Conservation (phyloP, 2,888 invertebrate species). For the Poecilus cupreus region DNA sequence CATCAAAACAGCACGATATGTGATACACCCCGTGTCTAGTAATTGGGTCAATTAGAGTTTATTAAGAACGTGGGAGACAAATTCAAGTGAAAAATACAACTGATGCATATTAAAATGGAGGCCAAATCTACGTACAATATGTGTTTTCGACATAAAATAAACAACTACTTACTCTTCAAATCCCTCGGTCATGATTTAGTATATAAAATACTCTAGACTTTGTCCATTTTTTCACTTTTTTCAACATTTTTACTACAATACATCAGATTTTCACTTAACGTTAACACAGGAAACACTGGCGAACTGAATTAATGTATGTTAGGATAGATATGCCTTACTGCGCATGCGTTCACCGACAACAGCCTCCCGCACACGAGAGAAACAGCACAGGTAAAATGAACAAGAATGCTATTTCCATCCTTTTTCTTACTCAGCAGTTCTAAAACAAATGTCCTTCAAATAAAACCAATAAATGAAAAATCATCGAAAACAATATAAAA, state of each 20-base stretch:
- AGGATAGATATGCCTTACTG: slow-evolving; percentile 65
- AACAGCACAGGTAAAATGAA: slow-evolving; percentile 30
- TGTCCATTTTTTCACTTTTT: slow-evolving; percentile 87
- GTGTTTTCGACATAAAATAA: slow-evolving; percentile 65
- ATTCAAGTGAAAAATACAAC: slow-evolving; percentile 53
- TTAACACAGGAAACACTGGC: slow-evolving; percentile 71
- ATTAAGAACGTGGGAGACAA: slow-evolving; percentile 54
- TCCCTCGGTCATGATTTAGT: slow-evolving; percentile 93
- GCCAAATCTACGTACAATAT: slow-evolving; percentile 66
- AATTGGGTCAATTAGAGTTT: slow-evolving; percentile 58
- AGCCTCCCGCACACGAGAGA: slow-evolving; percentile 37
- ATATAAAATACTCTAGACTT: slow-evolving; percentile 89
- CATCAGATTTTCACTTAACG: slow-evolving; percentile 66
- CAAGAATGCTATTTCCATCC: not conserved
- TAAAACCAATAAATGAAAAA: not conserved
- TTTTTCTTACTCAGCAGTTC: not conserved
- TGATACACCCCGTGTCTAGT: slow-evolving; percentile 48
- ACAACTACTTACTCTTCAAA: slow-evolving; percentile 88
- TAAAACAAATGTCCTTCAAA: not conserved
- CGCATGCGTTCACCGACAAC: slow-evolving; percentile 63
- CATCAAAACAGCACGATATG: slow-evolving; percentile 37
- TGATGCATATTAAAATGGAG: slow-evolving; percentile 66
- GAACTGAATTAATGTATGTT: slow-evolving; percentile 70
- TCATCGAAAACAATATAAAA: not conserved
- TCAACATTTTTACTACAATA: slow-evolving; percentile 88